Conservation (phyloP, 2,797 vertebrate genomes). For the Oreortyx pictus region DNA sequence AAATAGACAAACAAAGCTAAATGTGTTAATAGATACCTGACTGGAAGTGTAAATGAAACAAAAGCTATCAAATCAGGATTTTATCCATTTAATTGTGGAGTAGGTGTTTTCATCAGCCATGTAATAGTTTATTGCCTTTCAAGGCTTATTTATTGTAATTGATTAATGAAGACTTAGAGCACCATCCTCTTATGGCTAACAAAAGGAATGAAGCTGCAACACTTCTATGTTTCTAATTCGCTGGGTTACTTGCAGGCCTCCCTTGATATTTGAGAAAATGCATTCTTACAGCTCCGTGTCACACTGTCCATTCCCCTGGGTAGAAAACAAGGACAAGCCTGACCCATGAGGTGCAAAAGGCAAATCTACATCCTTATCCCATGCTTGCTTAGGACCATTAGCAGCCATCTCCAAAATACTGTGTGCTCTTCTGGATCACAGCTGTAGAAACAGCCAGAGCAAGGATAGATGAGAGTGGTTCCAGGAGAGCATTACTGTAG, state of each 20-base stretch:
- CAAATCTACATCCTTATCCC: not conserved
- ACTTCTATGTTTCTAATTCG: not conserved
- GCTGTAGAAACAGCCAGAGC: not conserved
- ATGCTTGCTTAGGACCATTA: not conserved
- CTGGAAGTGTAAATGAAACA: slow-evolving; percentile 4
- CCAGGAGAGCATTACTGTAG: not conserved
- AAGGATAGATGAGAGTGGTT: not conserved
- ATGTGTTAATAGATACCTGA: slow-evolving; percentile 28
- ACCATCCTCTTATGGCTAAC: not conserved
- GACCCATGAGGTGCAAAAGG: not conserved
- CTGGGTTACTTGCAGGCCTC: not conserved
- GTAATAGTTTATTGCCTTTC: slow-evolving; percentile 49
- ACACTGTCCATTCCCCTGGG: not conserved
- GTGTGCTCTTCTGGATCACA: not conserved
- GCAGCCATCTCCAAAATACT: not conserved
- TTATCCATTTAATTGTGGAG: slow-evolving; percentile 38
- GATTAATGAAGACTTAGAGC: slow-evolving; percentile 35
- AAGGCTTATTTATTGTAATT: slow-evolving; percentile 35
- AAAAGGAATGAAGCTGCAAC: not conserved
- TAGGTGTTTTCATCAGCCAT: not conserved
- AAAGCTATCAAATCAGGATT: slow-evolving; percentile 23
- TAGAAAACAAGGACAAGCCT: not conserved
- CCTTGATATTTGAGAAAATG: not conserved
- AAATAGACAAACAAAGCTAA: slow-evolving; percentile 37
- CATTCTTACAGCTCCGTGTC: not conserved